A percentile compares a stretch with the other conserved stretches of the same genome.
Evolutionary conservation across 2,113 vertebrate genomes (phyloP).

Genomic region (Pleuronectes platessa): DNA sequence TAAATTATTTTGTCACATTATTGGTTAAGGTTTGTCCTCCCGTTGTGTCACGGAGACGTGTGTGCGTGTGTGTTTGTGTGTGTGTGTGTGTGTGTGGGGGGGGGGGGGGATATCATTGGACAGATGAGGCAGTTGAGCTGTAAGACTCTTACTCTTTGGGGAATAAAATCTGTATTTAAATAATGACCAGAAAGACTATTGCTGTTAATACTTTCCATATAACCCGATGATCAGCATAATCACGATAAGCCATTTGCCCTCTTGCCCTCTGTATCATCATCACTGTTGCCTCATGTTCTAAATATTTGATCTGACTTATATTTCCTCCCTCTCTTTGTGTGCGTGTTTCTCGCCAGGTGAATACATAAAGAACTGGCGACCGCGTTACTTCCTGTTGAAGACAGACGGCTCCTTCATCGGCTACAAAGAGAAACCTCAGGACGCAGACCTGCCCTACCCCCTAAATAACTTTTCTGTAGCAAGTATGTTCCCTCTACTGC

Average conservation of each 20-base stretch:
- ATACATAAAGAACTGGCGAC: slow-evolving; percentile 99
- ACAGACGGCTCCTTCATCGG: slow-evolving; percentile 99
- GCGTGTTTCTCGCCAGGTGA: slow-evolving; percentile 85
- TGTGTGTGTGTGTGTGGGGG: slow-evolving; percentile 26
- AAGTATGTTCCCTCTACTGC: slow-evolving; percentile 84
- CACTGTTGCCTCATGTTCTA: background rate
- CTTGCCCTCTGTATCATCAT: background rate
- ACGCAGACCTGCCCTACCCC: slow-evolving; percentile 96
- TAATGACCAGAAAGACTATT: slow-evolving; percentile 31
- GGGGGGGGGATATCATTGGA: slow-evolving; percentile 48
- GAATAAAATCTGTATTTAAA: slow-evolving; percentile 68
- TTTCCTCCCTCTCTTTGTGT: slow-evolving; percentile 17
- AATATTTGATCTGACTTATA: background rate
- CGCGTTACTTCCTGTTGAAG: slow-evolving; percentile 97
- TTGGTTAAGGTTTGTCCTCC: background rate
- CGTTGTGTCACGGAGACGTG: background rate
- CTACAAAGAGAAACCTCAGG: slow-evolving; percentile 99
- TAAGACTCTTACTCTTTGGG: slow-evolving; percentile 43
- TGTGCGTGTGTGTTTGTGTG: background rate
- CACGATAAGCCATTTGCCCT: background rate
- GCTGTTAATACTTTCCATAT: slow-evolving; percentile 32
- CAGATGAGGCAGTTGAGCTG: slow-evolving; percentile 59
- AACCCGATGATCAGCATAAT: slow-evolving; percentile 28
- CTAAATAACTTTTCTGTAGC: slow-evolving; percentile 99
- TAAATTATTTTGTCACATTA: background rate